phyloP scores from a whole-genome alignment of 2,888 invertebrate genomes.

The Sinohyriopsis cumingii region DNA sequence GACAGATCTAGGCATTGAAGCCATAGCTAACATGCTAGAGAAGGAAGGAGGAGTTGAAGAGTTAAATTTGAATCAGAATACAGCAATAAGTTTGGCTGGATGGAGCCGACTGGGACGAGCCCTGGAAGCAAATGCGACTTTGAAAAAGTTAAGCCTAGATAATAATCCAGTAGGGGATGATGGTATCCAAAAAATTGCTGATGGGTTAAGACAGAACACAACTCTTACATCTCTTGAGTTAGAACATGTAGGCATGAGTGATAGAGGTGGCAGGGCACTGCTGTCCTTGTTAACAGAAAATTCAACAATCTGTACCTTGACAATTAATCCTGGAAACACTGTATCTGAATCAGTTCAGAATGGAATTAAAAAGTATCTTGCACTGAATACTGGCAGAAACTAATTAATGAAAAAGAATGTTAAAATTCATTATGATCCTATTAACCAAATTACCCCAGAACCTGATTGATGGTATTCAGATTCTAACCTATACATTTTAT shows the following conservation, averaged over 20 bases:
- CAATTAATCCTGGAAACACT: too few relatives aligned
- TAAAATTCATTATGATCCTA: too few relatives aligned
- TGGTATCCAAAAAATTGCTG: constrained; percentile 33
- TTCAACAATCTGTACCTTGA: constrained; percentile 15
- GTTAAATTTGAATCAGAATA: constrained; percentile 40
- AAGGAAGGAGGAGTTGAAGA: constrained; percentile 28
- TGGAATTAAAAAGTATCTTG: too few relatives aligned
- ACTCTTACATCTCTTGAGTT: constrained; percentile 40
- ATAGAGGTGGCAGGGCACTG: constrained; percentile 33
- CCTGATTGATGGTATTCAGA: too few relatives aligned
- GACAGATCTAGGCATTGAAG: constrained; percentile 32
- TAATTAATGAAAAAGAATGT: too few relatives aligned
- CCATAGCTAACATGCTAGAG: constrained; percentile 35
- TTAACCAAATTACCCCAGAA: too few relatives aligned
- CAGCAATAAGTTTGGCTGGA: constrained; percentile 17
- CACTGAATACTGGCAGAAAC: too few relatives aligned
- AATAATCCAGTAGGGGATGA: constrained; percentile 50
- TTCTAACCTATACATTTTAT: too few relatives aligned
- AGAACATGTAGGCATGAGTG: constrained; percentile 43
- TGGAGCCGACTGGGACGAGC: constrained; percentile 11
- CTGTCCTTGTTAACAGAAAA: constrained; percentile 41
- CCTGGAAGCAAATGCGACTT: too few relatives aligned
- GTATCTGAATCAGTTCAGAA: too few relatives aligned
- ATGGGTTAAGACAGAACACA: constrained; percentile 39
- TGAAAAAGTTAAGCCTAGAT: constrained; percentile 26